Evolutionary conservation across 2,888 invertebrate genomes (phyloP).

Genomic region (Tetragonisca angustula): DNA sequence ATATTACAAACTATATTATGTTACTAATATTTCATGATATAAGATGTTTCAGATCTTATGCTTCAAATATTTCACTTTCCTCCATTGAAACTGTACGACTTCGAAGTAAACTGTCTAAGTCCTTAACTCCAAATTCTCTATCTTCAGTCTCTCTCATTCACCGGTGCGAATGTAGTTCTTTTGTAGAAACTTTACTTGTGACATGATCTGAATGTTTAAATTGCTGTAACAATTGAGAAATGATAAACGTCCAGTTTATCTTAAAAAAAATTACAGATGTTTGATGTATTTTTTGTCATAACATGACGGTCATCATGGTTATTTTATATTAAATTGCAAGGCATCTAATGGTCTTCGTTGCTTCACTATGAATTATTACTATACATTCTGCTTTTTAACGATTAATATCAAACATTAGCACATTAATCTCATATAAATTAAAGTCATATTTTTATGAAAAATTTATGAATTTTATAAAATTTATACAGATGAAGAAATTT

Average conservation of each 20-base stretch:
- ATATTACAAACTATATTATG: too few species aligned
- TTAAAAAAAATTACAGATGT: constrained; percentile 7
- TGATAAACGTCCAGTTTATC: constrained; percentile 22
- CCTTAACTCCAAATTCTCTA: too few species aligned
- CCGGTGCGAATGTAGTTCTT: too few species aligned
- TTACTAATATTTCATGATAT: too few species aligned
- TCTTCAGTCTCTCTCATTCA: too few species aligned
- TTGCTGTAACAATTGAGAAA: neutral
- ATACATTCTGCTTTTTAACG: neutral
- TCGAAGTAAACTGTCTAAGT: too few species aligned
- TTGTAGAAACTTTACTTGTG: too few species aligned
- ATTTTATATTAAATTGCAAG: constrained; percentile 7
- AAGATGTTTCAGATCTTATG: too few species aligned
- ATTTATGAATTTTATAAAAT: neutral
- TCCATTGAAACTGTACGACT: too few species aligned
- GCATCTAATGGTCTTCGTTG: neutral
- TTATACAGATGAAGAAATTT: neutral
- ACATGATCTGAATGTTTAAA: too few species aligned
- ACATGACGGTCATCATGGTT: constrained; percentile 35
- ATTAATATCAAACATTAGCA: neutral
- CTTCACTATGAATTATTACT: constrained; percentile 20
- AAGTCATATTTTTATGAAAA: neutral
- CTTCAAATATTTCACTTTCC: too few species aligned
- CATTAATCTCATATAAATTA: neutral
- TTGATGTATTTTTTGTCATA: constrained; percentile 58